Evolutionary conservation across 2,888 invertebrate genomes (phyloP).

Genomic region (Operophtera brumata): DNA sequence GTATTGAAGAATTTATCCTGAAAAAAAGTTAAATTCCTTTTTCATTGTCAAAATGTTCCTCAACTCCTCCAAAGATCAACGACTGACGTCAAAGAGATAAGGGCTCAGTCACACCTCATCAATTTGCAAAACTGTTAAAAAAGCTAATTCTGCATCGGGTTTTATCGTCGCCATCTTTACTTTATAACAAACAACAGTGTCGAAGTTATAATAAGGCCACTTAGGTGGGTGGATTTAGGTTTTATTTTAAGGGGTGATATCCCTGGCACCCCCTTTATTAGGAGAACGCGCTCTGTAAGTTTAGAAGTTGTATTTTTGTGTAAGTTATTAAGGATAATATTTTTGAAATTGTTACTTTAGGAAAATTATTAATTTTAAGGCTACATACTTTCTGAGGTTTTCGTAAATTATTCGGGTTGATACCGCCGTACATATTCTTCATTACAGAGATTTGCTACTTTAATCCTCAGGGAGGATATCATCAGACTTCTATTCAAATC

Average conservation of each 20-base stretch:
- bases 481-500: no score
- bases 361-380: no score
- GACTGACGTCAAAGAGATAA: slow-evolving; percentile 34
- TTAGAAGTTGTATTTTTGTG: no score
- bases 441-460: no score
- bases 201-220: slow-evolving; percentile 31
- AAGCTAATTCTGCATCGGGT: slow-evolving; percentile 47
- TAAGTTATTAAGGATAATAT: no score
- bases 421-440: no score
- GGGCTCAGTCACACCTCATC: slow-evolving; percentile 44
- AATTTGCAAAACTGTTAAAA: slow-evolving; percentile 47
- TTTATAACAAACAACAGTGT: slow-evolving; percentile 32
- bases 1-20: neutral
- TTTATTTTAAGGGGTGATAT: slow-evolving; percentile 9
- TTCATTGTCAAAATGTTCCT: slow-evolving; percentile 27
- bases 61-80: slow-evolving; percentile 32
- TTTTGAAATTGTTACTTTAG: no score
- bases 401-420: no score
- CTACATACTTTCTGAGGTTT: no score
- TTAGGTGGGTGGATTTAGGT: slow-evolving; percentile 30
- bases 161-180: slow-evolving; percentile 35
- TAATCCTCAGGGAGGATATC: no score
- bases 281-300: no score
- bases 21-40: slow-evolving; percentile 16
- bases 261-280: neutral